Evolutionary conservation across 1,140 invertebrate species (phyloP).

Genomic region (Platorchestia sp.): DNA sequence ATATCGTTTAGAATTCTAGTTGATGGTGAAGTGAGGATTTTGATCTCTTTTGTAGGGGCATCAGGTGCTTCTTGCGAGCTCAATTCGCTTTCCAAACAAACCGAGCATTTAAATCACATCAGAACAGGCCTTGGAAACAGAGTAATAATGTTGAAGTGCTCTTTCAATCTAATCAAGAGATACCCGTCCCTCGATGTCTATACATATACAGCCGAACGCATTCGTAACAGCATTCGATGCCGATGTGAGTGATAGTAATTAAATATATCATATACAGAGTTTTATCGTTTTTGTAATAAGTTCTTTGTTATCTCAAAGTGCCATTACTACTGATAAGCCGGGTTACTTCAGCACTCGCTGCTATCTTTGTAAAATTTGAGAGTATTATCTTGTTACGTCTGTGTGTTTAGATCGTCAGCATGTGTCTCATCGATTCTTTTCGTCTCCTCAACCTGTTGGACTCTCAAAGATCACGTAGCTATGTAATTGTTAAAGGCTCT

Average conservation of each 20-base stretch:
- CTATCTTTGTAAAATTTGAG: not conserved
- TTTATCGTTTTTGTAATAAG: not conserved
- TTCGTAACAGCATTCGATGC: not conserved
- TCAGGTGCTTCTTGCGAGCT: not conserved
- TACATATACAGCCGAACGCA: not conserved
- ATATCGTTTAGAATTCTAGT: not conserved
- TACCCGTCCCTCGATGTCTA: conserved; percentile 17
- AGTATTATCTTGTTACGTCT: not conserved
- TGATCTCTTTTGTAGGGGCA: not conserved
- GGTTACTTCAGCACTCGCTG: not conserved
- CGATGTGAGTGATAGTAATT: not conserved
- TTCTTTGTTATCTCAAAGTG: conserved; percentile 31
- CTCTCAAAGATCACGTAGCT: not conserved
- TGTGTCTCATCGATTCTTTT: not conserved
- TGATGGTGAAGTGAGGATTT: not conserved
- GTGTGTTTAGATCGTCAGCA: not conserved
- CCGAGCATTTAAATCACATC: not conserved
- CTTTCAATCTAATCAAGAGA: not conserved
- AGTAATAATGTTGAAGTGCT: not conserved
- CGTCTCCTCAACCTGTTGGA: not conserved
- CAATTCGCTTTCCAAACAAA: not conserved
- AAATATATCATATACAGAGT: not conserved
- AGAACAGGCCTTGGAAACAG: not conserved
- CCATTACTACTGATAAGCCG: conserved; percentile 34
- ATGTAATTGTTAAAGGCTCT: not conserved